A percentile compares a stretch with the other conserved stretches of the same genome.
Conservation (phyloP, 2,888 invertebrate species). For the Balanococcus diminutus region DNA sequence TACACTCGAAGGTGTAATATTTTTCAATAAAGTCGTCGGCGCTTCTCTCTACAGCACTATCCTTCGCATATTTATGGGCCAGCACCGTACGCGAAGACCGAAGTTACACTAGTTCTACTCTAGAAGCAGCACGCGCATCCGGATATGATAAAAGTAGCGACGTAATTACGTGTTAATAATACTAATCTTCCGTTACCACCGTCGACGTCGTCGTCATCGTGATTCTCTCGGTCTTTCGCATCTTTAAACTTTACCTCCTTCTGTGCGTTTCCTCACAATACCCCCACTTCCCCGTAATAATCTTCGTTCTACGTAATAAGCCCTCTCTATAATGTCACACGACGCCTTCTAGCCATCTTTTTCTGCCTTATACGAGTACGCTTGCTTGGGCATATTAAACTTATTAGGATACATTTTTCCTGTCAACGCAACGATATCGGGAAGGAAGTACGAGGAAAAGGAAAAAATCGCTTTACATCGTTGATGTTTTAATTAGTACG, state of each 20-base stretch:
- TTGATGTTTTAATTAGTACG: neutral
- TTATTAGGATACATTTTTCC: neutral
- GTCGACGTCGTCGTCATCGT: neutral
- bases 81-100: no score
- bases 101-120: neutral
- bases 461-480: no score
- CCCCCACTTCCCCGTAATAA: neutral
- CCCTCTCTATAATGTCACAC: neutral
- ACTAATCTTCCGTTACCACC: neutral
- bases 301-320: neutral
- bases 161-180: conserved; percentile 38
- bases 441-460: neutral
- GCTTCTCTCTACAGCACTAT: neutral
- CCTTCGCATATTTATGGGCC: neutral
- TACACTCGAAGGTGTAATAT: conserved; percentile 29
- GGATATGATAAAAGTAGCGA: conserved; percentile 11
- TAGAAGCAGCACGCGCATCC: neutral
- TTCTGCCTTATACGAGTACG: no score
- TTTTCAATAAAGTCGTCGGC: neutral
- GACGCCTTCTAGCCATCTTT: neutral
- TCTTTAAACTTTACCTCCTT: neutral
- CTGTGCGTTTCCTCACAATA: no score
- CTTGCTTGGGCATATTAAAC: no score
- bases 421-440: neutral
- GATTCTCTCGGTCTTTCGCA: neutral